Percentiles rank a stretch among this genome's conserved stretches.
These are phyloP conservation scores for Erpobdella octoculata DNA, from an alignment of 2,888 invertebrate species.

Conservation along the genomic window DNA sequence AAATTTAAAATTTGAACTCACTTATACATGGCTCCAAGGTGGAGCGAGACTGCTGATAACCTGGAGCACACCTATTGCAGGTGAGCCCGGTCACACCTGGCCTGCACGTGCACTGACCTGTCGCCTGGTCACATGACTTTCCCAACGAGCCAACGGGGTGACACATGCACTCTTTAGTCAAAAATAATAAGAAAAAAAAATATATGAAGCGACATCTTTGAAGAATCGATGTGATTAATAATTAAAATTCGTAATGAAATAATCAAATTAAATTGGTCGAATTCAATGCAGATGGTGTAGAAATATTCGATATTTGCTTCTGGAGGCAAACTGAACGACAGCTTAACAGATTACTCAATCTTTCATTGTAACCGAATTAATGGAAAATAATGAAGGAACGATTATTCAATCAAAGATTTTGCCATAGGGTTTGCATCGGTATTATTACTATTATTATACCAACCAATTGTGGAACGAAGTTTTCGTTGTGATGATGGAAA, in stretches of 20 bases:
- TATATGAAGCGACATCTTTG: background rate
- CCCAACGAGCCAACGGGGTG: conserved; percentile 96
- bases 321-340: no score
- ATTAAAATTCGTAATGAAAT: background rate
- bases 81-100: conserved; percentile 94
- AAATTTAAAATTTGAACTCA: conserved; percentile 28
- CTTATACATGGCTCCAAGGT: conserved; percentile 80
- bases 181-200: background rate
- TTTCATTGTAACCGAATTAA: no score
- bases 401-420: no score
- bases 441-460: no score
- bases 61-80: conserved; percentile 93
- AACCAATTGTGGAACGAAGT: no score
- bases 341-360: no score
- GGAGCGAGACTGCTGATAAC: conserved; percentile 94
- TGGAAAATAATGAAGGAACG: no score
- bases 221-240: background rate
- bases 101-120: conserved; percentile 97
- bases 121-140: conserved; percentile 93
- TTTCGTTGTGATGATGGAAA: no score
- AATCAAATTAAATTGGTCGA: background rate
- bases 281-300: background rate
- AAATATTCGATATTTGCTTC: no score
- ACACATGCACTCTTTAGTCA: conserved; percentile 79
- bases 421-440: no score